Conservation (phyloP, 2,113 vertebrate genomes). For the Anarhynchus alexandrinus region DNA sequence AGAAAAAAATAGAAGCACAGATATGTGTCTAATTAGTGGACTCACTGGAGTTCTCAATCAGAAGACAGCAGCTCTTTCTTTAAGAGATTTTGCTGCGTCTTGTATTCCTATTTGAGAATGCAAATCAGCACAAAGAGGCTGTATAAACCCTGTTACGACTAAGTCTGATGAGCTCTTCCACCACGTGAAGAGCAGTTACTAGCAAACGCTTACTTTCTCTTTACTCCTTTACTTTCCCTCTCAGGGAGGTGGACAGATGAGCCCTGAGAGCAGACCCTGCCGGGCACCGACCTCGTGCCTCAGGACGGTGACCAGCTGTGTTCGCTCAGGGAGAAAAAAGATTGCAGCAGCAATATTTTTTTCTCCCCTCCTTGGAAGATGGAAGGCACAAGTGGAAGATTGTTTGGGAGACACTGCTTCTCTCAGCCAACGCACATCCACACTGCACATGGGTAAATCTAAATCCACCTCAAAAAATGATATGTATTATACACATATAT, state of each 20-base stretch:
- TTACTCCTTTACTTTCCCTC: rapidly evolving
- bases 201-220: rapidly evolving
- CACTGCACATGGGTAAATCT: background rate
- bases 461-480: background rate
- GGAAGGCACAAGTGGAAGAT: background rate
- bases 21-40: background rate
- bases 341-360: background rate
- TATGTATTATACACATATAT: background rate
- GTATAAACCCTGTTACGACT: background rate
- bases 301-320: background rate
- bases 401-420: background rate
- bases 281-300: rapidly evolving
- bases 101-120: background rate
- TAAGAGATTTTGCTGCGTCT: background rate
- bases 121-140: background rate
- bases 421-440: background rate
- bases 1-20: background rate
- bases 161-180: background rate
- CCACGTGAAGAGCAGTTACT: background rate
- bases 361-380: background rate
- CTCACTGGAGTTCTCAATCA: background rate
- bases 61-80: background rate
- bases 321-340: background rate
- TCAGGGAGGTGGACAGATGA: background rate
- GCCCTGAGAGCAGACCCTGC: background rate